Evolutionary conservation across 1,140 invertebrate genomes (phyloP).

Genomic region (Batillaria attramentaria): DNA sequence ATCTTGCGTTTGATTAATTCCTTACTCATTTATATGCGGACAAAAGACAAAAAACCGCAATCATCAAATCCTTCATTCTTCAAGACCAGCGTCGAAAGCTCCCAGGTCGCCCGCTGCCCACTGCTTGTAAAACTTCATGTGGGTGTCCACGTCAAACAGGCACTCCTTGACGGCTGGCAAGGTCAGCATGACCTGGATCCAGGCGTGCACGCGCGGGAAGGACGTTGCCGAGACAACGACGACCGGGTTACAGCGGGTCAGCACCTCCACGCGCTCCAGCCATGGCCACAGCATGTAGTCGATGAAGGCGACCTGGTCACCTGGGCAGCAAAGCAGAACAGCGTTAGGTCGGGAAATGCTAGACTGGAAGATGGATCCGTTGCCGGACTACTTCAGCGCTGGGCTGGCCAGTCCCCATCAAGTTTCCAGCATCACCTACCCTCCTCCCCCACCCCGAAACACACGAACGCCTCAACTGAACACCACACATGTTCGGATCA

Average conservation of each 20-base stretch:
- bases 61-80: too few relatives aligned
- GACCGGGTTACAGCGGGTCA: background rate
- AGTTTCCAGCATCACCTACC: background rate
- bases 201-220: slow-evolving; percentile 31
- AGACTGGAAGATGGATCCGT: background rate
- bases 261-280: slow-evolving; percentile 49
- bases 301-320: slow-evolving; percentile 37
- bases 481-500: background rate
- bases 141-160: background rate
- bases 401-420: background rate
- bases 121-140: background rate
- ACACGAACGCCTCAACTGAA: background rate
- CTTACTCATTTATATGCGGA: background rate
- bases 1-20: background rate
- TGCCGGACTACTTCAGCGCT: background rate
- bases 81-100: background rate
- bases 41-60: too few relatives aligned
- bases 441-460: background rate
- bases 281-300: slow-evolving; percentile 61
- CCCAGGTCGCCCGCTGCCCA: background rate
- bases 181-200: slow-evolving; percentile 32
- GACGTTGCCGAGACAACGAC: background rate
- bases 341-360: background rate
- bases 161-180: slow-evolving; percentile 29
- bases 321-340: too few relatives aligned